A percentile compares a stretch with the other conserved stretches of the same genome.
phyloP scores from a whole-genome alignment of 2,888 invertebrate genomes.

The Leptopterna dolabrata region DNA sequence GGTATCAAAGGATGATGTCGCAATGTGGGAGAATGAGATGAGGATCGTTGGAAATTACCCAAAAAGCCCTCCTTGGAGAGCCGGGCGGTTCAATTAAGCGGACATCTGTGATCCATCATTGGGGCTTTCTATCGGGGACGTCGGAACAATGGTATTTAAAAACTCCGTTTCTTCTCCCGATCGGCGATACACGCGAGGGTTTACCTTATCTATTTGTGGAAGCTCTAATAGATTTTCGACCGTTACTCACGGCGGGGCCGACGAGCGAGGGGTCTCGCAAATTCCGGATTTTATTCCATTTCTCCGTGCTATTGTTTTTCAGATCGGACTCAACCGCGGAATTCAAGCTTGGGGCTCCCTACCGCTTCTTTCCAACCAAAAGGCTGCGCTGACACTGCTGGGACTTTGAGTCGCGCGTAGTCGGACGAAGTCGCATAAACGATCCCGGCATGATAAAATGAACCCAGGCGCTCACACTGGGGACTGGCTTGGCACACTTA shows the following conservation, averaged over 20 bases:
- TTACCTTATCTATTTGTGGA: conserved; percentile 6
- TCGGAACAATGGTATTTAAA: conserved; percentile 5
- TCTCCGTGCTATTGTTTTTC: too few species aligned
- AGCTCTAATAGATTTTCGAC: conserved; percentile 4
- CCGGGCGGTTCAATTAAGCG: conserved; percentile 21
- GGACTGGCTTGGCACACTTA: too few species aligned
- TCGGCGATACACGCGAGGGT: conserved; percentile 1
- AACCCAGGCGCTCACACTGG: too few species aligned
- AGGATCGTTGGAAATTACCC: neutral
- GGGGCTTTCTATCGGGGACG: neutral
- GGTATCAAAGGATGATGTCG: neutral
- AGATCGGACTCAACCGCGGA: too few species aligned
- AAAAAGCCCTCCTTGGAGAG: neutral
- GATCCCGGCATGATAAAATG: too few species aligned
- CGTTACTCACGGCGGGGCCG: neutral
- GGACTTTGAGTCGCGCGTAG: too few species aligned
- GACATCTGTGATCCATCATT: conserved; percentile 31
- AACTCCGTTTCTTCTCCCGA: conserved; percentile 13
- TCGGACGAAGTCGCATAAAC: too few species aligned
- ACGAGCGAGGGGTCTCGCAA: neutral
- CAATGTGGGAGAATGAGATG: neutral
- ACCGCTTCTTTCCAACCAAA: too few species aligned
- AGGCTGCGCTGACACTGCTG: too few species aligned
- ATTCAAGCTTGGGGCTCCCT: too few species aligned
- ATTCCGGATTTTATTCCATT: neutral